Conservation (phyloP, 2,113 vertebrate genomes). For the Caranx ignobilis region DNA sequence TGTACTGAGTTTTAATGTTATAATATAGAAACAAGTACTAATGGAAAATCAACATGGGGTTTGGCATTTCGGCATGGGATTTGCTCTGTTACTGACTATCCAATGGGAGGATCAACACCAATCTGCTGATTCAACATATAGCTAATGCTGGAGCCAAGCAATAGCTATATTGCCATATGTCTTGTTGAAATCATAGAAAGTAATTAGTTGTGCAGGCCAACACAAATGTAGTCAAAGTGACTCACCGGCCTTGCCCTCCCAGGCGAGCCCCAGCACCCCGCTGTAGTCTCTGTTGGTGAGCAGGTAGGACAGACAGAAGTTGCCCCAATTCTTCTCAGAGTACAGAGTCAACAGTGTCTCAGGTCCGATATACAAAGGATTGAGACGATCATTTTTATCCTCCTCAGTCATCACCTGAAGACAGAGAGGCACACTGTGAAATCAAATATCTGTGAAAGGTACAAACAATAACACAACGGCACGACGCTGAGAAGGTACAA, state of each 20-base stretch:
- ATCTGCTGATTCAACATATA: no score
- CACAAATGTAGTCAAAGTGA: background rate
- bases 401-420: slow-evolving; percentile 78
- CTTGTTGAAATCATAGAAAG: no score
- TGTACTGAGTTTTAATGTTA: no score
- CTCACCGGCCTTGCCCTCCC: slow-evolving; percentile 85
- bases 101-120: no score
- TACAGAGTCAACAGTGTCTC: slow-evolving; percentile 86
- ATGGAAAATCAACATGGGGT: no score
- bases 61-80: no score
- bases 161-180: no score
- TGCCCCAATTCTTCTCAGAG: slow-evolving; percentile 83
- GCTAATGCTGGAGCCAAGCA: no score
- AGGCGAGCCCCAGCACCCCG: slow-evolving; percentile 86
- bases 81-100: no score
- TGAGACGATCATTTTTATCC: slow-evolving; percentile 70
- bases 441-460: background rate
- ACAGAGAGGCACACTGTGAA: background rate
- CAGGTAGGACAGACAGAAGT: slow-evolving; percentile 87
- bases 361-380: slow-evolving; percentile 79
- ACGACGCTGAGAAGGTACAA: background rate
- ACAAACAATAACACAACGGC: background rate
- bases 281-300: slow-evolving; percentile 87
- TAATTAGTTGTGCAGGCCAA: no score
- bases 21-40: no score